Evolutionary conservation across 2,888 invertebrate genomes (phyloP).

Genomic region (Dromius quadrimaculatus): DNA sequence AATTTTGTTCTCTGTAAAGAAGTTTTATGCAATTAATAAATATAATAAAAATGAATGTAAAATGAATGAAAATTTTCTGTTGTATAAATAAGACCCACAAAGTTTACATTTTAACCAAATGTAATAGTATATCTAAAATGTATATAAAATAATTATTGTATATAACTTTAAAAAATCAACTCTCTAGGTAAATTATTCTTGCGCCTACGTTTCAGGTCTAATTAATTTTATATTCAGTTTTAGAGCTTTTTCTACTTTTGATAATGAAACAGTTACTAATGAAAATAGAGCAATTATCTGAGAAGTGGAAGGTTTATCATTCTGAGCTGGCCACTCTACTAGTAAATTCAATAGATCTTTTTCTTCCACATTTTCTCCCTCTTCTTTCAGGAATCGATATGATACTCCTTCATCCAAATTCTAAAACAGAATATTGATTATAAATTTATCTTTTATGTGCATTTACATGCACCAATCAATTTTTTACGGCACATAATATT

Average conservation of each 20-base stretch:
- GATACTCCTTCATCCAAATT: constrained; percentile 53
- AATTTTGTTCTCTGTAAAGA: constrained; percentile 20
- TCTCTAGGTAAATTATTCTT: constrained; percentile 9
- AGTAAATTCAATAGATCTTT: constrained; percentile 37
- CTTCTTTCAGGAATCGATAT: constrained; percentile 20
- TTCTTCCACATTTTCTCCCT: constrained; percentile 27
- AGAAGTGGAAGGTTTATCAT: constrained; percentile 50
- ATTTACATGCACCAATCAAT: constrained; percentile 4
- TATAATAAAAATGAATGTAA: constrained; percentile 13
- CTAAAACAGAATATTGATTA: constrained; percentile 37
- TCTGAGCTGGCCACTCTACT: constrained; percentile 35
- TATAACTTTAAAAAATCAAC: constrained; percentile 4
- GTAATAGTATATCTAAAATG: constrained; percentile 15
- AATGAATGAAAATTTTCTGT: not conserved
- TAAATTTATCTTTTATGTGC: not conserved
- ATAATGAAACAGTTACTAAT: constrained; percentile 60
- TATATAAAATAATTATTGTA: not conserved
- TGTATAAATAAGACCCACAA: not conserved
- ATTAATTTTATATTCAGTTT: constrained; percentile 61
- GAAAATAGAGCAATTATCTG: constrained; percentile 62
- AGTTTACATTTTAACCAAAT: not conserved
- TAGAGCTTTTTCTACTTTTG: constrained; percentile 59
- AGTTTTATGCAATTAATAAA: constrained; percentile 22
- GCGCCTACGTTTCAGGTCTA: constrained; percentile 57
- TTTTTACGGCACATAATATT: too few species aligned